Evolutionary conservation across 2,113 vertebrate genomes (phyloP).

Genomic region (Numenius arquata): DNA sequence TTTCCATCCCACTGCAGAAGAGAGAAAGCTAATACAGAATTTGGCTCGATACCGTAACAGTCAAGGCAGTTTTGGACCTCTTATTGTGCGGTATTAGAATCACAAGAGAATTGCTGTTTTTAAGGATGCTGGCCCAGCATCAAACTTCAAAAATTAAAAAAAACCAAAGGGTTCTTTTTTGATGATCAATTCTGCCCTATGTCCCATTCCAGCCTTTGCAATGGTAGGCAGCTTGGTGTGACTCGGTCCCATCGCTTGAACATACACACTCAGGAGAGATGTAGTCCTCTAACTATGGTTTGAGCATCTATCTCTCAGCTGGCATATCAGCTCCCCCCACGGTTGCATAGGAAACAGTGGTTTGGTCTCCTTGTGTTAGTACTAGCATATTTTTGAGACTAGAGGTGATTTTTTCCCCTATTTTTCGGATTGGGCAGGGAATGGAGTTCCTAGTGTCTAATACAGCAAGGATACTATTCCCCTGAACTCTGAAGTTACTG

Average conservation of each 20-base stretch:
- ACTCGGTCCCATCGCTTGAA: neutral
- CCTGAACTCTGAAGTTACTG: neutral
- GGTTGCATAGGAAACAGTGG: neutral
- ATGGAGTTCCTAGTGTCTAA: neutral
- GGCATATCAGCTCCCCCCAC: neutral
- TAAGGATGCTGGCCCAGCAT: neutral
- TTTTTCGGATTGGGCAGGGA: neutral
- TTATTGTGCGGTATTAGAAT: neutral
- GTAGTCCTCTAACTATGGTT: neutral
- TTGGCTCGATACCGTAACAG: neutral
- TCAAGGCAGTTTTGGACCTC: neutral
- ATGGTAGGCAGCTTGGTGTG: neutral
- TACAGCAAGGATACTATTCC: neutral
- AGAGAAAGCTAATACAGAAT: neutral
- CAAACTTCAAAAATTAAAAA: neutral
- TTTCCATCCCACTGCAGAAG: neutral
- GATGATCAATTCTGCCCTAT: neutral
- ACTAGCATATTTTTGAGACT: neutral
- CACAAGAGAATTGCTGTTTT: neutral
- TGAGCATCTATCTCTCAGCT: neutral
- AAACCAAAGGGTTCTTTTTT: neutral
- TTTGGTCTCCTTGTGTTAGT: neutral
- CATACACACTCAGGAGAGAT: accelerated
- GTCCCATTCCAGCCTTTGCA: neutral
- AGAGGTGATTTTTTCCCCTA: neutral